phyloP scores from a whole-genome alignment of 2,113 vertebrate genomes.

The Litocranius walleri region DNA sequence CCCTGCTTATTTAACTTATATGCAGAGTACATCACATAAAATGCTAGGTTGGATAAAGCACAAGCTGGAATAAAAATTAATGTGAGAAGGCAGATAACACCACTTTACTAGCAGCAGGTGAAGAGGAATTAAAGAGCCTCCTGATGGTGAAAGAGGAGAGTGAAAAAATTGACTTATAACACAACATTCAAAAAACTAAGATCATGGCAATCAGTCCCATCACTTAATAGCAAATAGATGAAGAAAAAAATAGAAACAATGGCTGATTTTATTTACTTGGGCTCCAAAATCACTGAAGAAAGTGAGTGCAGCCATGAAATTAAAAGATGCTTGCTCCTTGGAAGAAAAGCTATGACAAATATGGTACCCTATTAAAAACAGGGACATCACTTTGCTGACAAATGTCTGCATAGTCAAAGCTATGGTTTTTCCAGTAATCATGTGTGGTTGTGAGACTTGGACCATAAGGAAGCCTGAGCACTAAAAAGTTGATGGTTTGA shows the following conservation, averaged over 20 bases:
- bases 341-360: background rate
- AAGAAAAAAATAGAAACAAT: background rate
- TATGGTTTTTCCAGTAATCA: background rate
- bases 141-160: background rate
- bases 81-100: background rate
- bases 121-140: background rate
- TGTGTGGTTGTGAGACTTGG: background rate
- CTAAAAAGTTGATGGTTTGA: background rate
- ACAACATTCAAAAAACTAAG: background rate
- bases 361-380: background rate
- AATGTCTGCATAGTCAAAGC: background rate
- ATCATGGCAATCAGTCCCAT: background rate
- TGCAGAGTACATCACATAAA: background rate
- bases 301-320: background rate
- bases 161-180: background rate
- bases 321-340: background rate
- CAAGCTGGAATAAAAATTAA: background rate
- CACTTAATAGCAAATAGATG: background rate
- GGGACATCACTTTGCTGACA: background rate
- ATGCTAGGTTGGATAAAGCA: background rate
- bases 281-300: background rate
- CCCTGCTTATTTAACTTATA: background rate
- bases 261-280: background rate
- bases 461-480: background rate
- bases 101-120: background rate